Percentiles rank a stretch among this genome's conserved stretches.
Conservation (phyloP, 2,113 vertebrate genomes). For the Eudyptes chrysolophus region DNA sequence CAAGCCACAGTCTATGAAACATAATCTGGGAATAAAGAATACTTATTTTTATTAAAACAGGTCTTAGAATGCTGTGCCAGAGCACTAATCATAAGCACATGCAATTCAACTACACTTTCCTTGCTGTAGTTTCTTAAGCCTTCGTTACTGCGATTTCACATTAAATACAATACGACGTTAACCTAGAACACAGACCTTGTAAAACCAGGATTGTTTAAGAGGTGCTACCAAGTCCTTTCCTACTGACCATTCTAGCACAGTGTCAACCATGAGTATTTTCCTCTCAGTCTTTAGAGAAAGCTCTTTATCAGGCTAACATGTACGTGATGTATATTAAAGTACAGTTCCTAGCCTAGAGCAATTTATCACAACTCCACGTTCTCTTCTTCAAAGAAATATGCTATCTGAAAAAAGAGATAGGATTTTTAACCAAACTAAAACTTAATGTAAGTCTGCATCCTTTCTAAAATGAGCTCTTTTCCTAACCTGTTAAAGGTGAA, state of each 20-base stretch:
- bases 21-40: neutral
- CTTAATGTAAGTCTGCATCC: neutral
- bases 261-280: neutral
- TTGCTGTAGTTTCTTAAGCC: neutral
- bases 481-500: neutral
- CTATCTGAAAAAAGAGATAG: neutral
- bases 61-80: neutral
- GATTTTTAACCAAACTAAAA: neutral
- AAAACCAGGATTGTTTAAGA: neutral
- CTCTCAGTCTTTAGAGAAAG: neutral
- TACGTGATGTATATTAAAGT: neutral
- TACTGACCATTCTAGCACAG: neutral
- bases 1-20: neutral
- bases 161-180: accelerated
- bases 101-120: neutral
- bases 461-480: neutral
- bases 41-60: neutral
- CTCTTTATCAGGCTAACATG: neutral
- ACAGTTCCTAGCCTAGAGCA: neutral
- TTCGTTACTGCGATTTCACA: neutral
- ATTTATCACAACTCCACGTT: neutral
- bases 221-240: neutral
- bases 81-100: neutral
- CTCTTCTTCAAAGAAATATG: neutral
- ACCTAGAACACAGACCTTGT: neutral